Base-by-base conservation (phyloP, 2,888 invertebrate genomes). In the Artemia sp. region DNA sequence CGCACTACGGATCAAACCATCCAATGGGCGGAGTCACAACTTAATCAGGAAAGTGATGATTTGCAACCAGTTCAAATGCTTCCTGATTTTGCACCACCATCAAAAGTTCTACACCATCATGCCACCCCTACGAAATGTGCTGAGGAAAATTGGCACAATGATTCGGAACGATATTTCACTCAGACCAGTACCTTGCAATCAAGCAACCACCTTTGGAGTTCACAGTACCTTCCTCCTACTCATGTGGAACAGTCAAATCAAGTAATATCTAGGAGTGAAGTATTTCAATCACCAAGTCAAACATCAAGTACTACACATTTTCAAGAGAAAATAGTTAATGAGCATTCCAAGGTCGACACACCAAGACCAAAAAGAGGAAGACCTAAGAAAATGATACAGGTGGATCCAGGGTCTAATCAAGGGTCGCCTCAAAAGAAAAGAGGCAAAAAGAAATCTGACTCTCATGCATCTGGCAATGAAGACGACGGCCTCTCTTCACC, bases 331-430 rank as follows among this genome's bases (percentile, higher is more conserved):
- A 3, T 38, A 38, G 38, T 38, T 38, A 38, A 38, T 38, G 38
- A 38, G 38, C 38, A 38, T 38, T 38, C 38, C 38, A 24, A 58
- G 24, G 14, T 24, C 8, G 64, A 24, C 24, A 24, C 24, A 58
- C 64, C 64, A n/a, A 58, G 24, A 24, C 64, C 64, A 11, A 58
- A 58, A 10, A 58, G 64, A 10, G 64, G 64, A 24, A 58, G 64
- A 58, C 64, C 64, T 24, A 58, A 58, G 64, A 58, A 58, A 58
- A 24, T 58, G 14, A 58, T 58, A 58, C 64, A 58, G 24, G 64
- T 24, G 24, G 64, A 58, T 9, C 64, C 64, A 58, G 24, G 9
- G 14, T 8, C 64, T 10, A 24, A 24, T 8, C 64, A 58, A 58
- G 14, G 14, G 11, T 58, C 64, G 3, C 64, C 64, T 24, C 64